phyloP scores from a whole-genome alignment of 30 jellyfish, hydroid and myxozoan genomes.

The Nemopilema nomurai region DNA sequence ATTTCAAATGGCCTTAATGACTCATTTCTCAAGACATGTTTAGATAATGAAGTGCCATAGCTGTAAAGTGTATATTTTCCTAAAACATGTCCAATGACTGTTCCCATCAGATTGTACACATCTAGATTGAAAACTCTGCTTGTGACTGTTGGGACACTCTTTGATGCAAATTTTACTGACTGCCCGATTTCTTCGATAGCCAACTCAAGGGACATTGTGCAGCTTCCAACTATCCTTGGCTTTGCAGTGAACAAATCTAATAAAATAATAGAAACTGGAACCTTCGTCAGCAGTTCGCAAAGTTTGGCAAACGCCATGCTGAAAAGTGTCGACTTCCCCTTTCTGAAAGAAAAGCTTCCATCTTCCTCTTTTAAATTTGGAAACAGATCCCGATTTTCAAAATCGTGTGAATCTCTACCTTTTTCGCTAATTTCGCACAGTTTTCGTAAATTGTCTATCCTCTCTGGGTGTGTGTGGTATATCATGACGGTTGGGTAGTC shows the following conservation, averaged over 20 bases:
- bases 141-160: conserved; percentile 9
- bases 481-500: conserved; percentile 59
- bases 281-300: conserved; percentile 4
- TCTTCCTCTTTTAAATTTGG: conserved; percentile 26
- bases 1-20: background rate
- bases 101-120: conserved; percentile 56
- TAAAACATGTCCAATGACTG: conserved; percentile 24
- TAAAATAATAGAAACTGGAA: conserved; percentile 42
- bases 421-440: background rate
- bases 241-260: conserved; percentile 17
- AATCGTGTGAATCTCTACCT: background rate
- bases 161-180: background rate
- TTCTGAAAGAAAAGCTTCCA: conserved; percentile 12
- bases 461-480: conserved; percentile 34
- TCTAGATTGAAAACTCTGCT: background rate
- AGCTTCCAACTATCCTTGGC: conserved; percentile 46
- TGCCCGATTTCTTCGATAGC: conserved; percentile 31
- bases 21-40: conserved; percentile 3
- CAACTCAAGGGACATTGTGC: conserved; percentile 39
- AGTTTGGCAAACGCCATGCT: conserved; percentile 36
- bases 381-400: background rate
- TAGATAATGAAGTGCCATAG: conserved; percentile 44
- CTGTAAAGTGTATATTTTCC: conserved; percentile 35
- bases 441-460: background rate
- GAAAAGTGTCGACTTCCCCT: conserved; percentile 58